These are phyloP conservation scores for Pygmarrhopalites habei DNA, from an alignment of 1,140 invertebrate species.

Conservation along the genomic window DNA sequence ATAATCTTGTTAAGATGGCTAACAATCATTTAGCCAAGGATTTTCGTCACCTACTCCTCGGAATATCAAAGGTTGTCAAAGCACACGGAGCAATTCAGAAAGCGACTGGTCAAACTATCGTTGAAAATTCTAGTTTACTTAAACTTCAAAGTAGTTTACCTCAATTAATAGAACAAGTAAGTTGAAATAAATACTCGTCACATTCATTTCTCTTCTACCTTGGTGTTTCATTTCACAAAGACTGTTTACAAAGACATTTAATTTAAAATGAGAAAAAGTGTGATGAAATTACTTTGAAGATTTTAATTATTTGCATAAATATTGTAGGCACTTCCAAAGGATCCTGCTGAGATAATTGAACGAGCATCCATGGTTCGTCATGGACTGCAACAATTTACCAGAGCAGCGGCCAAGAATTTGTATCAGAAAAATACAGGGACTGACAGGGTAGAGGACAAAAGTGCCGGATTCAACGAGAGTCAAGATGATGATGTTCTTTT, in stretches of 20 bases:
- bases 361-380: slow-evolving; percentile 43
- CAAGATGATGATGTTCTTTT: slow-evolving; percentile 27
- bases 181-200: not conserved
- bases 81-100: slow-evolving; percentile 53
- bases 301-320: slow-evolving; percentile 26
- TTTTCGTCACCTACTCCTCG: slow-evolving; percentile 53
- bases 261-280: not conserved
- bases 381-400: slow-evolving; percentile 42
- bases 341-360: slow-evolving; percentile 41
- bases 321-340: slow-evolving; percentile 32
- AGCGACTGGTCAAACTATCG: slow-evolving; percentile 50
- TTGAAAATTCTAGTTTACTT: slow-evolving; percentile 57
- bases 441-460: not conserved
- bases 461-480: not conserved
- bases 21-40: slow-evolving; percentile 47
- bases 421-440: not conserved
- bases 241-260: not conserved
- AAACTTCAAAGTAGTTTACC: slow-evolving; percentile 44
- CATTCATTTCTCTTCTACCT: too few relatives aligned
- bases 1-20: too few relatives aligned
- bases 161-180: slow-evolving; percentile 17
- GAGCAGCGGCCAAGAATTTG: slow-evolving; percentile 25
- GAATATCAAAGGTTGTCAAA: slow-evolving; percentile 53
- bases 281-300: not conserved
- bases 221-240: too few relatives aligned